phyloP scores from a whole-genome alignment of 1,140 invertebrate genomes.

The Tachypleus tridentatus region DNA sequence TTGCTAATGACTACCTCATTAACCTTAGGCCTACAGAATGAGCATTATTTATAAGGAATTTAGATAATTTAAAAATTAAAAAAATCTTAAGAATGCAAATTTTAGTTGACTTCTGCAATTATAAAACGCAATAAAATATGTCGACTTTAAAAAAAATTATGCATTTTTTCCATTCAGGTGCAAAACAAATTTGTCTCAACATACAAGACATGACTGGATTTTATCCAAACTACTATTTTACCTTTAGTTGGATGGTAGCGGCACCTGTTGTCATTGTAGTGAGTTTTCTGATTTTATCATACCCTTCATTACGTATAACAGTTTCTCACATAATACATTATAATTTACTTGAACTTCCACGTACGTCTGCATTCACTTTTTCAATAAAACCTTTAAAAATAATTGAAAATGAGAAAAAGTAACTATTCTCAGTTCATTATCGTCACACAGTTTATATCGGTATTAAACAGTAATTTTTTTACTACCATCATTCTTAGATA shows the following conservation, averaged over 20 bases:
- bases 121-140: no score
- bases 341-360: no score
- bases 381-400: not conserved
- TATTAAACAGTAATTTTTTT: constrained; percentile 3
- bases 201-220: constrained; percentile 55
- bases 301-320: not conserved
- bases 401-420: not conserved
- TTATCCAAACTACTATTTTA: constrained; percentile 45
- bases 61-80: no score
- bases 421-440: not conserved
- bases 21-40: no score
- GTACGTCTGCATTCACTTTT: not conserved
- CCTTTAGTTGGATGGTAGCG: constrained; percentile 47
- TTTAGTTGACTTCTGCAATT: no score
- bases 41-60: no score
- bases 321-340: no score
- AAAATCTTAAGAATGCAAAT: no score
- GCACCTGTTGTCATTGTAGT: constrained; percentile 50
- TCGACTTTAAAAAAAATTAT: no score
- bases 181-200: constrained; percentile 41
- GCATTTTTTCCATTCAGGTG: no score
- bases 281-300: constrained; percentile 27
- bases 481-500: not conserved
- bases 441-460: not conserved
- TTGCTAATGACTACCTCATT: no score